Evolutionary conservation across 1,140 invertebrate species (phyloP).

Genomic region (Calephelis virginiensis): DNA sequence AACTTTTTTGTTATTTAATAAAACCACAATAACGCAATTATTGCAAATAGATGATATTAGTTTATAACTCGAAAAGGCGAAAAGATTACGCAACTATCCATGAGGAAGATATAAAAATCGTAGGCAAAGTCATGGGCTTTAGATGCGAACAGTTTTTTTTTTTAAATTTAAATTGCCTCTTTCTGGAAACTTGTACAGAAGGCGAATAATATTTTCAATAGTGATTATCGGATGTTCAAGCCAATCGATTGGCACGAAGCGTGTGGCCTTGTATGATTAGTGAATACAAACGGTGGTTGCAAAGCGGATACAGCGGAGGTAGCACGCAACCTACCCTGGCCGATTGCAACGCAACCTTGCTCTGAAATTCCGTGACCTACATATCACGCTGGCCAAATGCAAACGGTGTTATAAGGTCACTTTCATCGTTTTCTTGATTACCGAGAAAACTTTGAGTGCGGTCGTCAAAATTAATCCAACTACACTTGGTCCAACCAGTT

Average conservation of each 20-base stretch:
- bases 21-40: too few species aligned
- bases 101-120: too few species aligned
- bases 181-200: too few species aligned
- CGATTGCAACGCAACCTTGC: slow-evolving; percentile 28
- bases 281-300: slow-evolving; percentile 57
- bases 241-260: slow-evolving; percentile 56
- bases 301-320: slow-evolving; percentile 20
- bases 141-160: too few species aligned
- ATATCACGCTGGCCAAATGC: slow-evolving; percentile 63
- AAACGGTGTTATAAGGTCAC: slow-evolving; percentile 59
- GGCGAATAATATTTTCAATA: too few species aligned
- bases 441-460: slow-evolving; percentile 10
- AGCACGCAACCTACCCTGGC: slow-evolving; percentile 33
- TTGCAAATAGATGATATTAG: too few species aligned
- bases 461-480: slow-evolving; percentile 1
- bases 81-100: too few species aligned
- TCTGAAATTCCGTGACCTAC: slow-evolving; percentile 25
- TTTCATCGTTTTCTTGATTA: slow-evolving; percentile 46
- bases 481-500: background rate
- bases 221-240: slow-evolving; percentile 14
- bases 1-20: too few species aligned
- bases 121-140: too few species aligned
- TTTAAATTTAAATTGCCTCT: too few species aligned
- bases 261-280: slow-evolving; percentile 59
- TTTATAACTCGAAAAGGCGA: too few species aligned